Conservation (phyloP, 2,113 vertebrate genomes). For the Cariama cristata region DNA sequence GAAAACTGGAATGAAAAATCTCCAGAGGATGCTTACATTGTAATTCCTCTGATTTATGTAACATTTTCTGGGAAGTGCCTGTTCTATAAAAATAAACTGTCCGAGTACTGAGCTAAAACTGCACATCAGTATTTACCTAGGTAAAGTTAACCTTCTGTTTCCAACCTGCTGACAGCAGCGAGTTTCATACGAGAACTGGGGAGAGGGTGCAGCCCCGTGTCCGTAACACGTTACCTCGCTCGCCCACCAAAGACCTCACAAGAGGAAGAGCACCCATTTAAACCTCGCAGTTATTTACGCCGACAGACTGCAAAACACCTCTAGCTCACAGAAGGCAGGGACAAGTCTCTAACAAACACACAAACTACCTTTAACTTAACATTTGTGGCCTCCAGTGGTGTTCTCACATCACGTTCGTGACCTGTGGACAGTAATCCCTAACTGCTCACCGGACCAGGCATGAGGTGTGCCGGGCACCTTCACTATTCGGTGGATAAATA, state of each 20-base stretch:
- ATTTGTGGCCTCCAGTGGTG: not conserved
- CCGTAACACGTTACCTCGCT: not conserved
- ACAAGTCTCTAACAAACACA: not conserved
- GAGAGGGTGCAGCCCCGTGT: not conserved
- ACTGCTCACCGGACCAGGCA: not conserved
- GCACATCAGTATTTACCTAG: not conserved
- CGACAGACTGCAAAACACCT: not conserved
- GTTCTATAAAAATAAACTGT: not conserved
- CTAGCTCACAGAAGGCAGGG: not conserved
- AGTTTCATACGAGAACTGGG: not conserved
- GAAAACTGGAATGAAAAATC: not conserved
- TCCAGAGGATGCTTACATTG: not conserved
- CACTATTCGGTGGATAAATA: slow-evolving; percentile 2
- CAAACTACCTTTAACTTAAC: not conserved
- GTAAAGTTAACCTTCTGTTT: not conserved
- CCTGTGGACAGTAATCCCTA: not conserved
- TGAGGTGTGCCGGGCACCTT: not conserved
- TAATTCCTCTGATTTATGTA: slow-evolving; percentile 28
- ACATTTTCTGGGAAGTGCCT: not conserved
- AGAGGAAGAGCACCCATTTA: not conserved
- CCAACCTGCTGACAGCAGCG: not conserved
- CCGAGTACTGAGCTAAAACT: not conserved
- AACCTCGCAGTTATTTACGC: not conserved
- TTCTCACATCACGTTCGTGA: not conserved
- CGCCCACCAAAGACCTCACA: not conserved